Evolutionary conservation across 35 echinoderm and acorn worm species (phyloP).

Genomic region (Heliocidaris erythrogramma): DNA sequence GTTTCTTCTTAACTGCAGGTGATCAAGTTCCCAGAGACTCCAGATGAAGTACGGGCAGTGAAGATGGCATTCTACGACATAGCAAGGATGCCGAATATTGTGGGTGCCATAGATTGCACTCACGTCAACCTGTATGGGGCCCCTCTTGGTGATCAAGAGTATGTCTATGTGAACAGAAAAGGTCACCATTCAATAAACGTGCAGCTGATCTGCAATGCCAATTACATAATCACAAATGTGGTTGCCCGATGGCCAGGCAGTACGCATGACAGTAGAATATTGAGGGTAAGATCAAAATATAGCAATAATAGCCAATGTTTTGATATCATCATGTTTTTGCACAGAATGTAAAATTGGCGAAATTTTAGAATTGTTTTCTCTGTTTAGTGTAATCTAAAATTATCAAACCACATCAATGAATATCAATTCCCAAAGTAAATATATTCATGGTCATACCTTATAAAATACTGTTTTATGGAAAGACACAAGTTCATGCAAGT

Average conservation of each 20-base stretch:
- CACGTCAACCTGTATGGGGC: no score
- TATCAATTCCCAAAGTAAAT: conserved; percentile 7
- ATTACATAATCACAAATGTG: conserved; percentile 60
- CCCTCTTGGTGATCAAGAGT: conserved; percentile 50
- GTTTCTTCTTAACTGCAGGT: no score
- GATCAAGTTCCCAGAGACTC: no score
- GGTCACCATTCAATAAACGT: conserved; percentile 63
- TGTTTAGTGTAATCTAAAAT: neutral
- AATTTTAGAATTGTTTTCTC: neutral
- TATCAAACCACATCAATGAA: neutral
- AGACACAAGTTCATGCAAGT: neutral
- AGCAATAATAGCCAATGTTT: neutral
- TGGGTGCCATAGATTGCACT: no score
- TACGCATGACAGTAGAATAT: no score
- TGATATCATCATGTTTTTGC: neutral
- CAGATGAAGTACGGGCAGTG: no score
- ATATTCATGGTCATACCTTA: neutral
- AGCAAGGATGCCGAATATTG: no score
- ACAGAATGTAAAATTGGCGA: neutral
- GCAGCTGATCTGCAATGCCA: conserved; percentile 65
- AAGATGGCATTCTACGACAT: no score
- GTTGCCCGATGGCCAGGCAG: conserved; percentile 56
- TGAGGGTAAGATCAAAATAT: conserved; percentile 13
- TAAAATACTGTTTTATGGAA: neutral
- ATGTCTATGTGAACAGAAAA: conserved; percentile 54